Evolutionary conservation across 1,140 invertebrate species (phyloP), one percentile per base, ranked within the genome.

Genomic region (Drosophila kikkawai): DNA sequence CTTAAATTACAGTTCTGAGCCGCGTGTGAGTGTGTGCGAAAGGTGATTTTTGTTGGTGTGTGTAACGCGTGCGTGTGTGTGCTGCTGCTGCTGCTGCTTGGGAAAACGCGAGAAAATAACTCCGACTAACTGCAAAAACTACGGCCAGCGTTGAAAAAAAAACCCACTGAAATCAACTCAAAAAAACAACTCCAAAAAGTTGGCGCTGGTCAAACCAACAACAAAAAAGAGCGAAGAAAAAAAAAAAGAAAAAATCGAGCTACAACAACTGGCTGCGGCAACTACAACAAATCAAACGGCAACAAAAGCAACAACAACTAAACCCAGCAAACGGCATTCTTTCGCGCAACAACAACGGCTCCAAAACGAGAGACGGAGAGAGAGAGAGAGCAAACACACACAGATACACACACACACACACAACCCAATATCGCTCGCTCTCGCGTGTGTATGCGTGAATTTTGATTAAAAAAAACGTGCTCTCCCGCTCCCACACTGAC

Each of bases 291-390:
- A 79, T 66, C 58, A 77, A 76, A 65, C 78, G 69, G 47, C 67
- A 77, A 79, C 75, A 73, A 71, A 32, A 63, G 45, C 68, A 69
- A 73, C 61, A 76, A 82, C 88, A 74, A 79, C 90, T 39, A 66
- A 90, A 91, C 80, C 80, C 86, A 92, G 75, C 84, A 87, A 87
- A 91, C 87, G 83, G 80, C 91, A 92, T 92, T 92, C 91, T 92
- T 92, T 92, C 74, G 86, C 73, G 81, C 91, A 92, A 92, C 91
- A 92, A 88, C 83, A 91, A 91, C 53, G 70, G 58, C 68, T 50
- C 53, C 65, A 39, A 58, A 32, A 37, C 60, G 32, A 51, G 60
- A 13, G 59, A 56, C 9, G n/a, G 32, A 65, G 51, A 55, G 56
- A 82, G 77, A 75, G 75, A 75, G 78, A 82, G 74, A 66, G 67